These are phyloP conservation scores for Leptopilina myrica DNA, from an alignment of 2,888 invertebrate genomes.

Conservation along the genomic window DNA sequence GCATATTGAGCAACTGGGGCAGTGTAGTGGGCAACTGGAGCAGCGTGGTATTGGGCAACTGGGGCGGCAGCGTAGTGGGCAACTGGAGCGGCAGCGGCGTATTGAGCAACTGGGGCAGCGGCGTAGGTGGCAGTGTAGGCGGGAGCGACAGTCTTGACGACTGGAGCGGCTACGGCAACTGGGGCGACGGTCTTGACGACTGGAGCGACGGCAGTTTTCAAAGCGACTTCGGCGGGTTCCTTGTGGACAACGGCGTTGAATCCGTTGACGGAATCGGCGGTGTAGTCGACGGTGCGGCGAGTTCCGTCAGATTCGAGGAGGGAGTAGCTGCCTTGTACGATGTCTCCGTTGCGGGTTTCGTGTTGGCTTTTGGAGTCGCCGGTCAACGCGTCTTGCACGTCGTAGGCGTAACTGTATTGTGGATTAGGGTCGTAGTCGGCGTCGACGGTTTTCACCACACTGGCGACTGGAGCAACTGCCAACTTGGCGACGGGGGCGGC, in stretches of 20 bases:
- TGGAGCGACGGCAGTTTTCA: constrained; percentile 75
- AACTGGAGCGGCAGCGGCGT: constrained; percentile 67
- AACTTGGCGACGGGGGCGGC: constrained; percentile 68
- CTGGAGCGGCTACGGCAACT: constrained; percentile 32
- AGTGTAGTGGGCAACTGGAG: constrained; percentile 44
- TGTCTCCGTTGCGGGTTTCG: constrained; percentile 63
- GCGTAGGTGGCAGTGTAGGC: constrained; percentile 63
- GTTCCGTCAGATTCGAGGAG: constrained; percentile 63
- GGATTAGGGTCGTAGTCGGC: constrained; percentile 61
- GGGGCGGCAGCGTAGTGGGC: constrained; percentile 41
- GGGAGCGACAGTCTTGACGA: constrained; percentile 57
- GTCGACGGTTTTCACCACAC: constrained; percentile 65
- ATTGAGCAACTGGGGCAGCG: neutral
- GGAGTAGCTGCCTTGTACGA: constrained; percentile 63
- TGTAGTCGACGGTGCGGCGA: constrained; percentile 63
- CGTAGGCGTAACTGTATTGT: constrained; percentile 66
- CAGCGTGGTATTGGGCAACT: constrained; percentile 40
- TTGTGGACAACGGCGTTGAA: constrained; percentile 52
- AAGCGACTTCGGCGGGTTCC: constrained; percentile 56
- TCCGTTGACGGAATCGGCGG: constrained; percentile 62
- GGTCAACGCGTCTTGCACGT: constrained; percentile 61
- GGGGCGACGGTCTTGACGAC: constrained; percentile 25
- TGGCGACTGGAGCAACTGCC: constrained; percentile 61
- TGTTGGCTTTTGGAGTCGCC: constrained; percentile 64
- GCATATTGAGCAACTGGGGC: constrained; percentile 34